Evolutionary conservation across 2,797 vertebrate species (phyloP), one percentile per base, ranked within the genome.

Genomic region (Argya squamiceps): DNA sequence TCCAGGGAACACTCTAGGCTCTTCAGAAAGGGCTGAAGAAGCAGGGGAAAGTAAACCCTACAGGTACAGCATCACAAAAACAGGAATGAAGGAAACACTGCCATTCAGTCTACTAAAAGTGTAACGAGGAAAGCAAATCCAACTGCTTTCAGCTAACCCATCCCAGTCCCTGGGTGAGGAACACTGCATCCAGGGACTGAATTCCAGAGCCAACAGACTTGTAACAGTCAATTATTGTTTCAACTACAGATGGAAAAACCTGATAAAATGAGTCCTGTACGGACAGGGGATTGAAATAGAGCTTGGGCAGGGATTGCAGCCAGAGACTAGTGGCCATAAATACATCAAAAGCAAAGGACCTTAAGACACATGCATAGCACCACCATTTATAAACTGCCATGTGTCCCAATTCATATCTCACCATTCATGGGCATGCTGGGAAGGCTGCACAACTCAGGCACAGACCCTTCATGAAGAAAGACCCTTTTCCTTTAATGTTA

Each of bases 301-400:
- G 73, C 59, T 96, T 84, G 88, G 43, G 36, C 60, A 88, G 71
- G 83, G 91, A 89, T 6, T 91, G 76, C 74, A 93, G 89, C 91
- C 93, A 96, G 91, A 62, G 91, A 96, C 94, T 95, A 93, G 88
- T 86, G 76, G 44, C 73, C 91, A 67, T 95, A 96, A 96, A 96
- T 95, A 92, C 32, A 91, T 89, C 85, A 89, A 62, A 88, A 94
- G 76, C 76, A 94, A 94, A 94, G 59, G 83, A 56, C 69, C 92
- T 39, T 44, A 85, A 89, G 94, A 89, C 84, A 86, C 47, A 50
- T 46, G 56, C 76, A 34, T 15, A 80, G 76, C 77, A 70, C 62
- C 77, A 84, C 77, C 76, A 89, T 95, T 96, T 97, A 92, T 91
- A 88, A 97, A 88, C 39, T 60, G 52, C 81, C 39, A 7, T 62